These are phyloP conservation scores for Rhineura floridana DNA, from an alignment of 2,113 vertebrate genomes.

Conservation along the genomic window DNA sequence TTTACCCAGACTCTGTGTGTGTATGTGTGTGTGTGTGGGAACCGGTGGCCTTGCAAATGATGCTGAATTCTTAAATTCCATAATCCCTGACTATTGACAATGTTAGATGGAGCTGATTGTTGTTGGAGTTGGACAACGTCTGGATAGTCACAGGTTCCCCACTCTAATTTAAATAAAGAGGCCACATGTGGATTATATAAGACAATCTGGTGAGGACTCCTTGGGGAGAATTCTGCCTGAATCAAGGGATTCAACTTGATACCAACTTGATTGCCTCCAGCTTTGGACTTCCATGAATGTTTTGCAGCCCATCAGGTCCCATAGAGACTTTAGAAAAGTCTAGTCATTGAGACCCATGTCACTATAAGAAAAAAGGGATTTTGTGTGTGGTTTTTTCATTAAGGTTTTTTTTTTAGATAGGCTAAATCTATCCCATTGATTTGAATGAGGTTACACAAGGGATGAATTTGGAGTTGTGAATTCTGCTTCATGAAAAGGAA, in stretches of 20 bases:
- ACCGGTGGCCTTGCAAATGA: too few relatives aligned
- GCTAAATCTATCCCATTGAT: not conserved
- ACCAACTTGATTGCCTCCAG: not conserved
- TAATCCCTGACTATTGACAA: too few relatives aligned
- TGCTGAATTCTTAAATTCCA: too few relatives aligned
- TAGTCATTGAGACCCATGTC: not conserved
- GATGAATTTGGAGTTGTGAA: not conserved
- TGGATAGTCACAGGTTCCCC: not conserved
- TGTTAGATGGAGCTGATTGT: too few relatives aligned
- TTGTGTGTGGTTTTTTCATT: not conserved
- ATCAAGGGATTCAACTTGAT: not conserved
- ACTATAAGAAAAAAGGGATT: not conserved
- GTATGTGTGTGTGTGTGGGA: too few relatives aligned
- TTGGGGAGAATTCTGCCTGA: not conserved
- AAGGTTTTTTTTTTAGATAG: not conserved
- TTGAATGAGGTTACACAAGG: not conserved
- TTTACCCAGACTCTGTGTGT: not conserved
- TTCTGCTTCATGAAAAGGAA: constrained; percentile 38
- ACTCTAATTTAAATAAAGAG: not conserved
- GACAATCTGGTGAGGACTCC: not conserved
- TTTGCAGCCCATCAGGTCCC: not conserved
- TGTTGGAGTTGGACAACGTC: too few relatives aligned
- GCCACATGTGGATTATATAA: not conserved
- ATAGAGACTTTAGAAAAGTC: not conserved
- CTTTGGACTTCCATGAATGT: not conserved